phyloP scores from a whole-genome alignment of 2,888 invertebrate genomes.

The Scaptomyza tumidula region DNA sequence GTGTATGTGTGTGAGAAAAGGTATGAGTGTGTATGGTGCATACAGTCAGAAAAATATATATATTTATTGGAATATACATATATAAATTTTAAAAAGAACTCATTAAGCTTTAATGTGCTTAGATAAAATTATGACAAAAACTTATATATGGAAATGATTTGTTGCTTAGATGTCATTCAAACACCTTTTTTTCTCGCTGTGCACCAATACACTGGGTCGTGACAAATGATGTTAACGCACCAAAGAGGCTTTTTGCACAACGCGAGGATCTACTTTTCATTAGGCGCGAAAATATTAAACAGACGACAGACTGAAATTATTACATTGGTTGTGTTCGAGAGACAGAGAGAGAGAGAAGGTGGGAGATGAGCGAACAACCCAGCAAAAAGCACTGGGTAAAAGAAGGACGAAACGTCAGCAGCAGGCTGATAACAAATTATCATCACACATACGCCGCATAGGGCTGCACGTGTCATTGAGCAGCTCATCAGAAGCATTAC shows the following conservation, averaged over 20 bases:
- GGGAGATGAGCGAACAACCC: too few relatives aligned
- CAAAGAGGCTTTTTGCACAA: constrained; percentile 7
- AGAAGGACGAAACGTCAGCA: constrained; percentile 33
- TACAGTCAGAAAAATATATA: constrained; percentile 1
- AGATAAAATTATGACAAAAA: too few relatives aligned
- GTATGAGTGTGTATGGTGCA: constrained; percentile 25
- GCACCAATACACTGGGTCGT: constrained; percentile 5
- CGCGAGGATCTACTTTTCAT: constrained; percentile 67
- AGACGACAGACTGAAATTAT: constrained; percentile 70
- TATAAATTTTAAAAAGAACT: neutral
- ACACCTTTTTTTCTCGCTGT: constrained; percentile 15
- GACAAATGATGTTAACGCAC: constrained; percentile 70
- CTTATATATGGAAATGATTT: too few relatives aligned
- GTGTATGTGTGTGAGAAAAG: constrained; percentile 12
- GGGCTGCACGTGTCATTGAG: constrained; percentile 73
- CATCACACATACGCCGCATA: constrained; percentile 70
- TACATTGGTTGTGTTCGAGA: constrained; percentile 19
- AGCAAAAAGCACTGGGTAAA: too few relatives aligned
- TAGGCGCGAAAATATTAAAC: constrained; percentile 79
- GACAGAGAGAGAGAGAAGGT: neutral
- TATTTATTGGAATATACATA: neutral
- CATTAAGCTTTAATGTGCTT: too few relatives aligned
- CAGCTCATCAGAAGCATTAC: constrained; percentile 73
- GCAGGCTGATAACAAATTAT: constrained; percentile 75
- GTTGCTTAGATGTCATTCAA: neutral